Percentiles rank a stretch among this genome's conserved stretches.
These are phyloP conservation scores for Napeogenes sylphis DNA, from an alignment of 2,888 invertebrate genomes.

Conservation along the genomic window DNA sequence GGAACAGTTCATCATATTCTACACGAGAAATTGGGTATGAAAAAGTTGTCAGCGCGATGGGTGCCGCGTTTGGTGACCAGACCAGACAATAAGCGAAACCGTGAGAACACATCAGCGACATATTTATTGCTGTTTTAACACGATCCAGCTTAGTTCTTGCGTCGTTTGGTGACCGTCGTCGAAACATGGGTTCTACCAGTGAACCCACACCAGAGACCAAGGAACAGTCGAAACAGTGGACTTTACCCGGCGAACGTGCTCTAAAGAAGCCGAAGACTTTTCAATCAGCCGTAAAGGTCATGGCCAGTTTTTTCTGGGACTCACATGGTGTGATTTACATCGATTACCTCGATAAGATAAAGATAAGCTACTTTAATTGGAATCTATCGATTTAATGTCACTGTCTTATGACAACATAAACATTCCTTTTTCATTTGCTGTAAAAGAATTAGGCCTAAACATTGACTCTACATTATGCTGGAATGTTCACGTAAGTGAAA, in stretches of 20 bases:
- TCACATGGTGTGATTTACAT: constrained; percentile 33
- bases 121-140: too few relatives aligned
- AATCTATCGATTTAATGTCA: too few relatives aligned
- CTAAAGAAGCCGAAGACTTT: constrained; percentile 27
- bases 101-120: not conserved
- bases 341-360: too few relatives aligned
- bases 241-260: constrained; percentile 16
- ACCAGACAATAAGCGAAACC: not conserved
- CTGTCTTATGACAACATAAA: too few relatives aligned
- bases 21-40: too few relatives aligned
- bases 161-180: constrained; percentile 38
- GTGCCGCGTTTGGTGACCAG: constrained; percentile 1
- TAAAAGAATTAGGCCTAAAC: constrained; percentile 36
- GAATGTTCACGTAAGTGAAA: too few relatives aligned
- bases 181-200: constrained; percentile 43
- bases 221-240: constrained; percentile 31
- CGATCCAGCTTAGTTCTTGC: constrained; percentile 34
- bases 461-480: too few relatives aligned
- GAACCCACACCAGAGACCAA: constrained; percentile 37
- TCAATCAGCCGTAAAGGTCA: constrained; percentile 31
- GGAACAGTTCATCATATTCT: too few relatives aligned
- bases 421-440: too few relatives aligned
- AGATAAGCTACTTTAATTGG: too few relatives aligned
- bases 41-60: too few relatives aligned
- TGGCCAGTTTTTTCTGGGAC: constrained; percentile 37